Conservation (phyloP, 2,797 vertebrate species). For the Ataeniobius toweri region DNA sequence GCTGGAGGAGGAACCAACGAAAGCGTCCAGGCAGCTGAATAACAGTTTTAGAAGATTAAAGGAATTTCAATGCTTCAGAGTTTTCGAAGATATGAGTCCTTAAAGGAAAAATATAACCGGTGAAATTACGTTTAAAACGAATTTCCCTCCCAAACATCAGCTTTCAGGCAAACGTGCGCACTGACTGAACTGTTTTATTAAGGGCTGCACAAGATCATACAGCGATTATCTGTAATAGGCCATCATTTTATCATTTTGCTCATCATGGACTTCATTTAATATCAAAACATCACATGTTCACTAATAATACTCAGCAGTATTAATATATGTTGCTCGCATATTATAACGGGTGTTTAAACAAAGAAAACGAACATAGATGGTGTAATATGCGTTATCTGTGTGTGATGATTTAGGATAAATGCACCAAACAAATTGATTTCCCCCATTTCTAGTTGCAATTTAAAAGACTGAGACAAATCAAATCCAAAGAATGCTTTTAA, state of each 20-base stretch:
- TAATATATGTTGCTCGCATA: neutral
- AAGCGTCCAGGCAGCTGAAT: neutral
- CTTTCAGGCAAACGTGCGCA: neutral
- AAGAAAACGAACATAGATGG: neutral
- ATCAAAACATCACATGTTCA: no score
- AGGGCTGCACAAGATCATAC: neutral
- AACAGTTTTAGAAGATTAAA: neutral
- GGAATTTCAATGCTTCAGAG: neutral
- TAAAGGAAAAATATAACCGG: neutral
- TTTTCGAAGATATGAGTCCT: neutral
- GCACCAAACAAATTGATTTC: neutral
- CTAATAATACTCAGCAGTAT: neutral
- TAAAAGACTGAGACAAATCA: neutral
- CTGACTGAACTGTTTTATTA: neutral
- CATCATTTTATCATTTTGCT: neutral
- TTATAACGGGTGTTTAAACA: neutral
- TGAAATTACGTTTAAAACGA: neutral
- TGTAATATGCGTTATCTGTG: neutral
- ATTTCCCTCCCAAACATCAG: neutral
- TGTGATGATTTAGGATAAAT: neutral
- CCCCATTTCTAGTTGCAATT: neutral
- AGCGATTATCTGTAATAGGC: neutral
- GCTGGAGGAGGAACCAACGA: slow-evolving; percentile 1
- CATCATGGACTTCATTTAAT: no score
- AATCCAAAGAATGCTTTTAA: neutral